Base-by-base conservation (phyloP, 2,888 invertebrate species). In the Dynastes tityus region DNA sequence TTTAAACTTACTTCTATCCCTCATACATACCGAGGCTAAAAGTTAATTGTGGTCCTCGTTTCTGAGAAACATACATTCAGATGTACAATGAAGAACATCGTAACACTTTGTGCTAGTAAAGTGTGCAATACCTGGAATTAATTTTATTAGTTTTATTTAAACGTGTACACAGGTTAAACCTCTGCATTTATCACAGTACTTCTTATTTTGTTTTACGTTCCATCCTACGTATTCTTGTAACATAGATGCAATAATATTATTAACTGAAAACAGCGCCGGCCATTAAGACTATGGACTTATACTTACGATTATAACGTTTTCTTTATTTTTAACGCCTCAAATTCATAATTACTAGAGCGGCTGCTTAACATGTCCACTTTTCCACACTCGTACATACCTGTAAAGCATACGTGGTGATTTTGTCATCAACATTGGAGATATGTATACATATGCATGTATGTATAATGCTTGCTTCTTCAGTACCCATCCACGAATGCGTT, bases 401-500 rank as follows among this genome's bases (percentile, higher is more conserved):
- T 83, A 83, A 80, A 84, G 80, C 84, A 85, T 84, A 85, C 84
- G 85, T 85, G 85, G 85, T 84, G 84, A 82, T 84, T 67, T 78
- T 84, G 84, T 83, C 84, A 83, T 83, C 82, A 80, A 81, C 80
- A 67, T 80, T 55, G 65, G 55, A 58, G 80, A 82, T 82, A 80
- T 45, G 2, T 2, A 45, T 45, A 11, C 11, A 45, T 8, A 8
- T 45, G 11, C 2, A 11, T 45, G 11, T 80, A 81, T 81, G 70
- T 70, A n/a, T 53, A 53, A 70, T 70, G 71, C 55, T 71, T 71
- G 71, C 71, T 37, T 82, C 80, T 80, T 71, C 71, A 55, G 71
- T 55, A 71, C 55, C 11, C 80, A 78, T 76, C 81, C 80, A 80
- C 81, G 79, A 80, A 82, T 79, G 82, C 80, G 77, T 80, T 71